Percentiles rank a stretch among this genome's conserved stretches.
phyloP scores from a whole-genome alignment of 2,797 vertebrate species.

The Rhynchonycteris naso region DNA sequence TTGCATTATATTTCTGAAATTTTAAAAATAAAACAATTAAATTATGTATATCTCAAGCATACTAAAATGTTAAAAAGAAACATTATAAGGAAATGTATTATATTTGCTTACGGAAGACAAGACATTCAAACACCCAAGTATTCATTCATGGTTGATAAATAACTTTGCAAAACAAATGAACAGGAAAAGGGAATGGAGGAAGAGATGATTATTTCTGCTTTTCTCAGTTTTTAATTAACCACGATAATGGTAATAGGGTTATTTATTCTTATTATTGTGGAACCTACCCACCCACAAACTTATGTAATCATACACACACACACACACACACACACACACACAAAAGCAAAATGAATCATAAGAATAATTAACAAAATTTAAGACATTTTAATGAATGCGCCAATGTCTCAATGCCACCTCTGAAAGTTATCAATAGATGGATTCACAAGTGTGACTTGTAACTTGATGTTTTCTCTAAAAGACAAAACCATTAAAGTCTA shows the following conservation, averaged over 20 bases:
- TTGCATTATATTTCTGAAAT: not conserved
- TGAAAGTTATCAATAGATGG: constrained; percentile 55
- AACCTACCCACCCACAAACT: not conserved
- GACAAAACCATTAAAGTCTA: not conserved
- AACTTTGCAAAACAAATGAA: constrained; percentile 45
- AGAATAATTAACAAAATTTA: constrained; percentile 57
- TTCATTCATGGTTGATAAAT: constrained; percentile 37
- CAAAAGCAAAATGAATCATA: constrained; percentile 36
- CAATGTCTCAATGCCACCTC: not conserved
- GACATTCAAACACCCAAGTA: not conserved
- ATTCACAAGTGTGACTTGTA: not conserved
- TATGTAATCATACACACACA: not conserved
- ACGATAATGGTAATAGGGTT: constrained; percentile 8
- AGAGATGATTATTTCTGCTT: constrained; percentile 48
- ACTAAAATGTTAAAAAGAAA: not conserved
- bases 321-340: not conserved
- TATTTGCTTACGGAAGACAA: not conserved
- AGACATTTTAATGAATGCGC: constrained; percentile 66
- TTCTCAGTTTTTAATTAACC: constrained; percentile 58
- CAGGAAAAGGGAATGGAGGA: not conserved
- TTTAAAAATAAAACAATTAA: not conserved
- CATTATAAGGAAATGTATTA: not conserved
- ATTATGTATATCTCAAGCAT: not conserved
- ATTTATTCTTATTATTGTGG: not conserved
- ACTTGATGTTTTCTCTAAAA: constrained; percentile 2